A percentile compares a stretch with the other conserved stretches of the same genome.
Evolutionary conservation across 1,140 invertebrate genomes (phyloP).

Genomic region (Pseudomyrmex dendroicus): DNA sequence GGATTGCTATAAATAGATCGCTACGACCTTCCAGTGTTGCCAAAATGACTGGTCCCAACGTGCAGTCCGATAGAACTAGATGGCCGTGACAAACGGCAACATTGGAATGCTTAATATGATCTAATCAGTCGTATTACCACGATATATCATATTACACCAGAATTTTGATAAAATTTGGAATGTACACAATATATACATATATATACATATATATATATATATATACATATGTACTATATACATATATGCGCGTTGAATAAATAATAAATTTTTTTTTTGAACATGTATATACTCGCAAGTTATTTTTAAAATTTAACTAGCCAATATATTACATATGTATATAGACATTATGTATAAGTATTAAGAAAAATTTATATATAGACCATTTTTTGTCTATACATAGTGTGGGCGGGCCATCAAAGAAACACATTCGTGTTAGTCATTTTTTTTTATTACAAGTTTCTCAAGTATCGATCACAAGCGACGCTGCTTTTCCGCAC

Average conservation of each 20-base stretch:
- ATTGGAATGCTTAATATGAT: slow-evolving; percentile 48
- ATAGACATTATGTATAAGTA: too few species aligned
- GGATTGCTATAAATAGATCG: slow-evolving; percentile 78
- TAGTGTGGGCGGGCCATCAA: too few species aligned
- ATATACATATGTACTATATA: too few species aligned
- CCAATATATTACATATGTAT: too few species aligned
- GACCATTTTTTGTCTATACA: too few species aligned
- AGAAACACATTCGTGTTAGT: slow-evolving; percentile 36
- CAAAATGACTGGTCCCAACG: slow-evolving; percentile 75
- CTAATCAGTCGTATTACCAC: slow-evolving; percentile 22
- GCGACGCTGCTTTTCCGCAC: slow-evolving; percentile 63
- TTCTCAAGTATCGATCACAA: slow-evolving; percentile 75
- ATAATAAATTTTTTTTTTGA: not conserved
- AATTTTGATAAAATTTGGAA: not conserved
- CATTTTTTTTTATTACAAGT: slow-evolving; percentile 63
- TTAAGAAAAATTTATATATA: too few species aligned
- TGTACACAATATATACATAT: too few species aligned
- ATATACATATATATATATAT: too few species aligned
- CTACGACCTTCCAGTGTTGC: slow-evolving; percentile 76
- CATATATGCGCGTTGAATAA: not conserved
- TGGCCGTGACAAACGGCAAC: slow-evolving; percentile 76
- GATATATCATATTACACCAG: not conserved
- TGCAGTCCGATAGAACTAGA: slow-evolving; percentile 55
- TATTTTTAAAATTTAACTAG: too few species aligned
- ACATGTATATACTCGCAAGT: too few species aligned